A percentile compares a stretch with the other conserved stretches of the same genome.
Conservation (phyloP, 2,888 invertebrate species). For the Scrobipalpa atriplicella region DNA sequence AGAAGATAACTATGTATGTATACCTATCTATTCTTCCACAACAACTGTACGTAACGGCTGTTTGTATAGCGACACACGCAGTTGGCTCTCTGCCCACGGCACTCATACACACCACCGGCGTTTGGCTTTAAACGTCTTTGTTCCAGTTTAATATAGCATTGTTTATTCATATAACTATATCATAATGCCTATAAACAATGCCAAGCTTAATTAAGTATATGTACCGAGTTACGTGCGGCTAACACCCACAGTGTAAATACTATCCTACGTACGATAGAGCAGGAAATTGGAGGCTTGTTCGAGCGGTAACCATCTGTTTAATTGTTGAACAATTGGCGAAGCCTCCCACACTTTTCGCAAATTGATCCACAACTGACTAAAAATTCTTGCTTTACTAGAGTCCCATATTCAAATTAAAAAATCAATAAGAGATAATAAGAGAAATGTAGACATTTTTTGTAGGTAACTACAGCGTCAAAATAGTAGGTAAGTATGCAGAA, state of each 20-base stretch:
- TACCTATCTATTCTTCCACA: background rate
- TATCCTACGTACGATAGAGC: no score
- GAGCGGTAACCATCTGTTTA: background rate
- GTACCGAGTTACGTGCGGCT: no score
- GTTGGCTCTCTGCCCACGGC: background rate
- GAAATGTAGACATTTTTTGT: no score
- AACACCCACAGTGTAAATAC: no score
- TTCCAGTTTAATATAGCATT: background rate
- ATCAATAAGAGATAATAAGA: no score
- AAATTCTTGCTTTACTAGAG: no score
- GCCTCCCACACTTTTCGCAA: background rate
- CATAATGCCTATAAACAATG: background rate
- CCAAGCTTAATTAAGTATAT: background rate
- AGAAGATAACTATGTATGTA: no score
- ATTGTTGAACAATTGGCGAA: background rate
- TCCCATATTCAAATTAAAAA: no score
- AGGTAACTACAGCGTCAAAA: no score
- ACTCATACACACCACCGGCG: background rate
- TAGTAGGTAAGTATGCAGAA: no score
- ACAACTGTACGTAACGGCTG: background rate
- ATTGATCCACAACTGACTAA: no score
- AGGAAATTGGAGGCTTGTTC: constrained; percentile 3
- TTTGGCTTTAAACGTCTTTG: constrained; percentile 5
- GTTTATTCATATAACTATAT: background rate
- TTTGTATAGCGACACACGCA: background rate